Evolutionary conservation across 2,888 invertebrate species (phyloP).

Genomic region (Acleris holmiana): DNA sequence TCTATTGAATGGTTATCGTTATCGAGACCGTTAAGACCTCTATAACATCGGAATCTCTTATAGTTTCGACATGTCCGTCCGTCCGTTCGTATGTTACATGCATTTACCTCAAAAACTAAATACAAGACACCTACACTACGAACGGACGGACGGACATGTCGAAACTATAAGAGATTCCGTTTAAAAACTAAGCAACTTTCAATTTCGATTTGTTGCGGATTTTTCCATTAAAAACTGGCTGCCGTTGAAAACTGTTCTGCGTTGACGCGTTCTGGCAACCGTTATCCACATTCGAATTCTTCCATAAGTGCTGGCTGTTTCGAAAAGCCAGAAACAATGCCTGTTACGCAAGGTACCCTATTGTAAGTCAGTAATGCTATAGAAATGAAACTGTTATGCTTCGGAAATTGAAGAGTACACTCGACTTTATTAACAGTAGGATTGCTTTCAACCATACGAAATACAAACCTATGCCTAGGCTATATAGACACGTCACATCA

Average conservation of each 20-base stretch:
- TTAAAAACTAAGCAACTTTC: too few species aligned
- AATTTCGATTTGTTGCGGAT: neutral
- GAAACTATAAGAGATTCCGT: too few species aligned
- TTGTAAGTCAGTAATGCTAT: neutral
- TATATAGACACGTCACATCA: too few species aligned
- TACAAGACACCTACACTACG: too few species aligned
- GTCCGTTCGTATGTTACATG: too few species aligned
- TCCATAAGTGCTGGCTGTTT: neutral
- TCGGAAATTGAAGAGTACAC: neutral
- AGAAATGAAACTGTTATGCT: neutral
- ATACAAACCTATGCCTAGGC: neutral
- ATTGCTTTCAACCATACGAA: neutral
- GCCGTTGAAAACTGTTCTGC: neutral
- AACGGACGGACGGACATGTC: too few species aligned
- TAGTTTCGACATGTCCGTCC: too few species aligned
- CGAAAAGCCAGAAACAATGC: neutral
- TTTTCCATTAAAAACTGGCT: neutral
- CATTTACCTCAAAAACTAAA: too few species aligned
- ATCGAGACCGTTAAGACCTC: too few species aligned
- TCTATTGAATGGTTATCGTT: too few species aligned
- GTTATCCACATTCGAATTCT: conserved; percentile 1
- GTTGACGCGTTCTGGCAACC: neutral
- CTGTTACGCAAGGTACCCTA: too few species aligned
- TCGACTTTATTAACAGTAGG: neutral
- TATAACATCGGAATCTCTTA: too few species aligned